Base-by-base conservation (phyloP, 92 coral and sea anemone genomes). In the Paramuricea clavata region DNA sequence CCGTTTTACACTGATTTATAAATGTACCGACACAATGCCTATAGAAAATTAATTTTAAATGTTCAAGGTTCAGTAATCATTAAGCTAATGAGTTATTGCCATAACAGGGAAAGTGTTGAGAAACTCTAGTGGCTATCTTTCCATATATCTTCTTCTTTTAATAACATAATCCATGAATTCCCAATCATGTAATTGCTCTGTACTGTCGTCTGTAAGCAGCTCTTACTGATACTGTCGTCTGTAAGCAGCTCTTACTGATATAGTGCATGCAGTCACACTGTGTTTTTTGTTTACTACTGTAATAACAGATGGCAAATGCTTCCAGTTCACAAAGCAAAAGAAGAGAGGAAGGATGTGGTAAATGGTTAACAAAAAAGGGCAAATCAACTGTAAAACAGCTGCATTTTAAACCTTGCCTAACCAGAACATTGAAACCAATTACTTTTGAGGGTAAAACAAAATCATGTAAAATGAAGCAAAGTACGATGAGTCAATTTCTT, bases 281-380 rank as follows among this genome's bases (percentile, higher is more conserved):
- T n/a, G n/a, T n/a, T n/a, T n/a, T n/a, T n/a, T n/a, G n/a, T n/a
- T n/a, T 31, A 3, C 23, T 9, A n/a, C 32, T 26, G 12, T n/a
- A 57, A 60, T n/a, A 60, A 22, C 23, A 15, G 68, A 19, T 65
- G 35, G 9, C 10, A 16, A 28, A 1, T 27, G n/a, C 1, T 11
- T 0, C 7, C 3, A 21, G 28, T 26, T 83, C 69, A 15, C 27
- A 47, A 36, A 68, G 70, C 79, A 90, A 85, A 54, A 86, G 77
- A 60, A 84, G 77, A 13, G 85, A 83, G 50, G 90, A 95, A 88
- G 92, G 93, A 7, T 96, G 98, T 85, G 98, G 98, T 3, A 93
- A 93, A 65, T 96, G 99, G 99, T 91, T 96, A 61, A 76, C 95
- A 12, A 64, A 96, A 11, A 96, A 88, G 50, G 83, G 74, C 41